phyloP scores from a whole-genome alignment of 2,797 vertebrate species.

The Phalloptychus januarius region DNA sequence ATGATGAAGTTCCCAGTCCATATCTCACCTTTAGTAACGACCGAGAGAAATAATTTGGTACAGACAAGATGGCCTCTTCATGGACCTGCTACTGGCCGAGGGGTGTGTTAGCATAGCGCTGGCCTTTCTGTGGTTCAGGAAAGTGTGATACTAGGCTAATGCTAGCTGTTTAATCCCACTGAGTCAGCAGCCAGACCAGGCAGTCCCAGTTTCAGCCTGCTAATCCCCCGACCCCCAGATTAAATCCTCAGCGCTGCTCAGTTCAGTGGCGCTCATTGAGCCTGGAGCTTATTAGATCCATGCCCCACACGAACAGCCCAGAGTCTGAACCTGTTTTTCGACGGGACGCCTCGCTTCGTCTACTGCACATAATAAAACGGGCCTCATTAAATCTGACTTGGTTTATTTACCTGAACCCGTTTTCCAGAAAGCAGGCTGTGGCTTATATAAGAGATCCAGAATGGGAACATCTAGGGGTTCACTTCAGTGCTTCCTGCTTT shows the following conservation, averaged over 20 bases:
- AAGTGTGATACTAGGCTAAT: constrained; percentile 55
- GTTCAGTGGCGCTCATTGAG: constrained; percentile 54
- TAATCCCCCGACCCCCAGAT: constrained; percentile 65
- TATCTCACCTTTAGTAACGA: too few relatives aligned
- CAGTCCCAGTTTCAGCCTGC: constrained; percentile 64
- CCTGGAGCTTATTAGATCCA: constrained; percentile 63
- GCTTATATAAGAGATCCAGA: background rate
- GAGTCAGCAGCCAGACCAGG: constrained; percentile 53
- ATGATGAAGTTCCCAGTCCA: too few relatives aligned
- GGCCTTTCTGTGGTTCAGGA: constrained; percentile 26
- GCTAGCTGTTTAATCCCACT: constrained; percentile 62
- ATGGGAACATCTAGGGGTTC: background rate
- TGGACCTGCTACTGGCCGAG: too few relatives aligned
- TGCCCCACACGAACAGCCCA: constrained; percentile 46
- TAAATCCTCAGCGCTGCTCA: constrained; percentile 71
- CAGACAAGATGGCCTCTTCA: too few relatives aligned
- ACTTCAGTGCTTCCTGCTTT: background rate
- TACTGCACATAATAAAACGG: background rate
- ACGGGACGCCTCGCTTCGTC: constrained; percentile 30
- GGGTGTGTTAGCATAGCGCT: constrained; percentile 39
- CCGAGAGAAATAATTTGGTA: too few relatives aligned
- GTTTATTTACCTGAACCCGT: background rate
- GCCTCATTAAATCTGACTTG: background rate
- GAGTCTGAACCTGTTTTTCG: constrained; percentile 58
- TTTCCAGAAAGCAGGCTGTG: background rate